These are phyloP conservation scores for Formica selysi DNA, from an alignment of 1,140 invertebrate genomes.

Conservation along the genomic window DNA sequence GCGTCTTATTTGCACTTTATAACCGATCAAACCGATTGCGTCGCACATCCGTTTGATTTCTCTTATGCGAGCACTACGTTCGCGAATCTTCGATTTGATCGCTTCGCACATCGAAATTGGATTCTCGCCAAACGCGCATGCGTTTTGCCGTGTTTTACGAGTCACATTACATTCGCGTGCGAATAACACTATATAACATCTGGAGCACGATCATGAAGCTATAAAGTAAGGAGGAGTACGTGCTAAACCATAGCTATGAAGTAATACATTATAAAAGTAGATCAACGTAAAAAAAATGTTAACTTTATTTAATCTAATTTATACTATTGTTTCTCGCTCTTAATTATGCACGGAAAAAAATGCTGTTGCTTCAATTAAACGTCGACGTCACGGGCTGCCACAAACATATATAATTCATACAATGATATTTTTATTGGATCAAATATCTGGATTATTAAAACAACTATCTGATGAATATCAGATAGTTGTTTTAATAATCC, in stretches of 20 bases:
- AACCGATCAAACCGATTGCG: conserved; percentile 28
- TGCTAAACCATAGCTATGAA: neutral
- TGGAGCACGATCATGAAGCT: neutral
- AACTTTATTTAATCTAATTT: neutral
- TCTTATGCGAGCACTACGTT: conserved; percentile 20
- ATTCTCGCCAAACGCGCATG: conserved; percentile 59
- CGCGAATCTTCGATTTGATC: conserved; percentile 63
- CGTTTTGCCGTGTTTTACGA: conserved; percentile 57
- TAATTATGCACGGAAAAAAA: neutral
- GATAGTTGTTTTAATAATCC: too few species aligned
- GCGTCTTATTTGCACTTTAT: conserved; percentile 31
- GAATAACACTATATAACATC: conserved; percentile 54
- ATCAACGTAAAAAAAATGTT: neutral
- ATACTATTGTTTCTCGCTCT: neutral
- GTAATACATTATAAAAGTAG: conserved; percentile 5
- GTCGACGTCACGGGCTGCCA: too few species aligned
- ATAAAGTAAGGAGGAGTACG: neutral
- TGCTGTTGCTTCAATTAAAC: too few species aligned
- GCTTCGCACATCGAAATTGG: conserved; percentile 60
- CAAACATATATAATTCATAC: too few species aligned
- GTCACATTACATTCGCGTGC: conserved; percentile 59
- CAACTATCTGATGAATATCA: too few species aligned
- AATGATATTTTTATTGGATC: too few species aligned
- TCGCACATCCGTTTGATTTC: conserved; percentile 58
- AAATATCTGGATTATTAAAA: too few species aligned